Evolutionary conservation across 2,797 vertebrate genomes (phyloP).

Genomic region (Alectoris magna): DNA sequence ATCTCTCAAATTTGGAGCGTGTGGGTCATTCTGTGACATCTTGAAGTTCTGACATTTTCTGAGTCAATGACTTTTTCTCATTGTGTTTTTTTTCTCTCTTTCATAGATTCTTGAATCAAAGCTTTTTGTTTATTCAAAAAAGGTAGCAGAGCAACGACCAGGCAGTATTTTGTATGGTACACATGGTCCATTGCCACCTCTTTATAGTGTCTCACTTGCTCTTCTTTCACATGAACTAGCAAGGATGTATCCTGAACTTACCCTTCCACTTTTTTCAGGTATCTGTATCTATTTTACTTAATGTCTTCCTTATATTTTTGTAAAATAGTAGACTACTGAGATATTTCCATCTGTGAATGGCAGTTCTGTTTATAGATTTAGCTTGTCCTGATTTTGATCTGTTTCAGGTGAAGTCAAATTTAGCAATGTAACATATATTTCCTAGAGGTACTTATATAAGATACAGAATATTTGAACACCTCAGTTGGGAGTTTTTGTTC

Average conservation of each 20-base stretch:
- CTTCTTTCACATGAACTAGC: conserved; percentile 93
- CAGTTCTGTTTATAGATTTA: conserved; percentile 4
- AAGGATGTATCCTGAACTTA: conserved; percentile 98
- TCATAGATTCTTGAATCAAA: conserved; percentile 94
- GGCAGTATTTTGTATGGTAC: conserved; percentile 95
- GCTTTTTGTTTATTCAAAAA: conserved; percentile 95
- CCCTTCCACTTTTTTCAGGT: conserved; percentile 97
- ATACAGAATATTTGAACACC: background rate
- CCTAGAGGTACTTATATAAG: background rate
- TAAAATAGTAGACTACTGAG: background rate
- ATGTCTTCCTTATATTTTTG: background rate
- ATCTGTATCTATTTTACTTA: conserved; percentile 14
- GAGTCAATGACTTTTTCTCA: background rate
- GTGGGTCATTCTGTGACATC: background rate
- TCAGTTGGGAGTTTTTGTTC: background rate
- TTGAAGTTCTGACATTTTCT: background rate
- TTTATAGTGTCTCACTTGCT: conserved; percentile 93
- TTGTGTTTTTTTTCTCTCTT: conserved; percentile 21
- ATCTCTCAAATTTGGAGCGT: background rate
- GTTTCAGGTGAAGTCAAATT: conserved; percentile 16
- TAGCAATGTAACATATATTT: background rate
- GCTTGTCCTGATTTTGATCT: background rate
- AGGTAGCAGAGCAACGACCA: conserved; percentile 93
- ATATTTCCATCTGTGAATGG: background rate
- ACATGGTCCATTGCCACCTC: conserved; percentile 92